Evolutionary conservation across 2,888 invertebrate genomes (phyloP), one percentile per base, ranked within the genome.

Genomic region (Oxyscelio sp.): DNA sequence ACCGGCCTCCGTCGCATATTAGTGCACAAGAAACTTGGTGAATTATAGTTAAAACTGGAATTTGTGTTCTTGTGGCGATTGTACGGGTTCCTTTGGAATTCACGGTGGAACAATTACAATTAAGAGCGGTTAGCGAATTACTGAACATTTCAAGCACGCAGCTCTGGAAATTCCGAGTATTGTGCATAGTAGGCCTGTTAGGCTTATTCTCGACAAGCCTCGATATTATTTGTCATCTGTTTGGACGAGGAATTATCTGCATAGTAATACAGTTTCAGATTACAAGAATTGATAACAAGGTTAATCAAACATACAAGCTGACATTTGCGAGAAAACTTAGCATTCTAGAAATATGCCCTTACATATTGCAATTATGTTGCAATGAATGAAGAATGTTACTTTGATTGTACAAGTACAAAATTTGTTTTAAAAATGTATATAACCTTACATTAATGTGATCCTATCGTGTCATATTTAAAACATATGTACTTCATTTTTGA

Each of bases 51-150:
- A 92, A 93, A 92, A 89, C 87, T 89, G 94, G 94, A 94, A 93
- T 94, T 91, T 87, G 88, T 90, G 90, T 93, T 94, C 93, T 93
- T 93, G 89, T 83, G 52, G 70, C 78, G 59, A 86, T 73, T 87
- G 88, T 81, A 83, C 86, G 87, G 85, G 87, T 85, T 87, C 91
- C 89, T 89, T 73, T 85, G 93, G 93, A 93, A 94, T 93, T 90
- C 90, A 87, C 92, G 90, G 91, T 90, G 88, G 90, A 90, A 92
- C 93, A 92, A 94, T 94, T 94, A 93, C 93, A 94, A 94, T 94
- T 94, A 94, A 93, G 92, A 91, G 92, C 91, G 92, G 92, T 94
- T 93, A 94, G 93, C 93, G 92, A 93, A 93, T 94, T 92, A 92
- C 90, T 91, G 91, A 92, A 92, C 91, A 91, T 89, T 87, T 86